phyloP scores from a whole-genome alignment of 2,888 invertebrate species.

The Scaptomyza reducta region DNA sequence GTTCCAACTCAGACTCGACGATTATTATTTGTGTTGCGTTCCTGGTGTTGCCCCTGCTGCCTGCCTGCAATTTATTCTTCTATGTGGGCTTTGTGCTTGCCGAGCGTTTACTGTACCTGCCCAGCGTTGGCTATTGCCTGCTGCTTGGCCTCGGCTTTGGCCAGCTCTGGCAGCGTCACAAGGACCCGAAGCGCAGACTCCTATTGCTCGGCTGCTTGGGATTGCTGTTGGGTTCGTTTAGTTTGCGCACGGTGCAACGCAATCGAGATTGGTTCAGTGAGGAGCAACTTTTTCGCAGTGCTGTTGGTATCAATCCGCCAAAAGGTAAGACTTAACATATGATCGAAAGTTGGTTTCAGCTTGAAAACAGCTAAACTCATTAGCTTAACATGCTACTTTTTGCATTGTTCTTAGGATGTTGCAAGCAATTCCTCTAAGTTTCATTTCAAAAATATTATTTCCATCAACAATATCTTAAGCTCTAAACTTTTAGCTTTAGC shows the following conservation, averaged over 20 bases:
- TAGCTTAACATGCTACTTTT: too few relatives aligned
- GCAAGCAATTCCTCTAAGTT: too few relatives aligned
- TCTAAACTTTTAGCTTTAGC: too few relatives aligned
- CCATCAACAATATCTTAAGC: too few relatives aligned
- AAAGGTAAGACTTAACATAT: slow-evolving; percentile 88
- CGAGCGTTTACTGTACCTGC: slow-evolving; percentile 97
- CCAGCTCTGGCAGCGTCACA: slow-evolving; percentile 76
- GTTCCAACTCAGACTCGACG: slow-evolving; percentile 80
- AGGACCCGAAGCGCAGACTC: slow-evolving; percentile 74
- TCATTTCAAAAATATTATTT: too few relatives aligned
- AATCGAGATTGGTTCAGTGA: slow-evolving; percentile 97
- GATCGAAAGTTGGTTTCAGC: too few relatives aligned
- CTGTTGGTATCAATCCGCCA: slow-evolving; percentile 96
- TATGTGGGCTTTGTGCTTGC: slow-evolving; percentile 99
- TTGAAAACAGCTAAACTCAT: too few relatives aligned
- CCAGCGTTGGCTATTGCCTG: slow-evolving; percentile 97
- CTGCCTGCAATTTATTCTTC: slow-evolving; percentile 97
- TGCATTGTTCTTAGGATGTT: too few relatives aligned
- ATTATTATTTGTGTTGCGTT: slow-evolving; percentile 88
- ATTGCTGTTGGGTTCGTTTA: slow-evolving; percentile 88
- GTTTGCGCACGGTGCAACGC: slow-evolving; percentile 91
- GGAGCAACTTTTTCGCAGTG: slow-evolving; percentile 95
- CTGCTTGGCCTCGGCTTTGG: slow-evolving; percentile 91
- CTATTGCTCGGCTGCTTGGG: slow-evolving; percentile 82
- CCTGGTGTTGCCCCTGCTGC: slow-evolving; percentile 95